phyloP scores from a whole-genome alignment of 2,113 vertebrate genomes.

The Abramis brama region DNA sequence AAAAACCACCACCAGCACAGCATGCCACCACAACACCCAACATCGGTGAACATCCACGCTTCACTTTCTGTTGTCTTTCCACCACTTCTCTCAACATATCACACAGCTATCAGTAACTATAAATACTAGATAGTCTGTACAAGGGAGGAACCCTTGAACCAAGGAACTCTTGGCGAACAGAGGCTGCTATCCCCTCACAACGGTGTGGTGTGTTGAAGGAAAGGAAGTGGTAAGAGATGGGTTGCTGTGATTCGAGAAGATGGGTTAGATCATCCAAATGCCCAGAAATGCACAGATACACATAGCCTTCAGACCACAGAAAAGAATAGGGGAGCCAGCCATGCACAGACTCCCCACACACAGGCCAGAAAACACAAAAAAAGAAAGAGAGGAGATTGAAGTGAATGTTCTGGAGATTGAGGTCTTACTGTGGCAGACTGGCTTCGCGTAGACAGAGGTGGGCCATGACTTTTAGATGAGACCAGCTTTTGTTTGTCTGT shows the following conservation, averaged over 20 bases:
- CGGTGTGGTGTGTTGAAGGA: constrained; percentile 49
- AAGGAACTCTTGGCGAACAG: neutral
- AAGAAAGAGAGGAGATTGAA: constrained; percentile 36
- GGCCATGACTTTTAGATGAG: constrained; percentile 72
- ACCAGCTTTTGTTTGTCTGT: constrained; percentile 85
- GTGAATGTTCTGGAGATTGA: constrained; percentile 55
- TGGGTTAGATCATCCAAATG: constrained; percentile 69
- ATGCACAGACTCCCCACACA: constrained; percentile 59
- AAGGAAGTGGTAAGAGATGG: constrained; percentile 57
- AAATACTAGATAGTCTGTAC: neutral
- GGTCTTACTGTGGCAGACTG: constrained; percentile 85
- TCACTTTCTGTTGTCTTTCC: neutral
- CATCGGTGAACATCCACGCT: neutral
- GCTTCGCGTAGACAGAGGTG: constrained; percentile 77
- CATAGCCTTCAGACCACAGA: constrained; percentile 35
- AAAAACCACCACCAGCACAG: constrained; percentile 46
- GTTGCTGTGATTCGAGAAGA: constrained; percentile 42
- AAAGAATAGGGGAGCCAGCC: constrained; percentile 34
- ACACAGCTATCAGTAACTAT: constrained; percentile 12
- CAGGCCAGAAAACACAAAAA: constrained; percentile 58
- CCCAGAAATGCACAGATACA: constrained; percentile 41
- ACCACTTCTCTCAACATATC: neutral
- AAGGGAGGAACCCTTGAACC: constrained; percentile 1
- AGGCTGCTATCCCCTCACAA: neutral
- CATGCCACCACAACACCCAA: constrained; percentile 30